These are phyloP conservation scores for Mallateleia sp. DNA, from an alignment of 2,888 invertebrate species.

Conservation along the genomic window DNA sequence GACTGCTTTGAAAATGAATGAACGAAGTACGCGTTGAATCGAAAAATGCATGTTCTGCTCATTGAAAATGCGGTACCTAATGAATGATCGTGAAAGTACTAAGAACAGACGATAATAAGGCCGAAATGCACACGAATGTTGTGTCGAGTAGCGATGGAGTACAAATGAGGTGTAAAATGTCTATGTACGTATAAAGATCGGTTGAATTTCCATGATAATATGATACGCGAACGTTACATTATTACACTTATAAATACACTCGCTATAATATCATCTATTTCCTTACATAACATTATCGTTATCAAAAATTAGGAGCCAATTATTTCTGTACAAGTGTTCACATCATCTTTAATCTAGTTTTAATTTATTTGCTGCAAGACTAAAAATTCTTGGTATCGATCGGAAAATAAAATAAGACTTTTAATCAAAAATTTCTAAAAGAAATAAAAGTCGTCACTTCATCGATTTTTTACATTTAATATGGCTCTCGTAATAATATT, in stretches of 20 bases:
- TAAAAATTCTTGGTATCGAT: too few relatives aligned
- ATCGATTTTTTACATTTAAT: too few relatives aligned
- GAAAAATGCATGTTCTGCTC: constrained; percentile 70
- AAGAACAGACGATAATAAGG: constrained; percentile 64
- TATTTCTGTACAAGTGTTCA: too few relatives aligned
- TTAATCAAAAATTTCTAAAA: too few relatives aligned
- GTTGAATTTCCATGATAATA: constrained; percentile 82
- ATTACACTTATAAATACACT: constrained; percentile 88
- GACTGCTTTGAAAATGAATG: constrained; percentile 36
- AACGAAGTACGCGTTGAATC: constrained; percentile 40
- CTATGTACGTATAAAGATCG: constrained; percentile 82
- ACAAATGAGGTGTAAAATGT: constrained; percentile 78
- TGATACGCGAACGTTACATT: constrained; percentile 86
- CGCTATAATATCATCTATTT: constrained; percentile 88
- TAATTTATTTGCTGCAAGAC: too few relatives aligned
- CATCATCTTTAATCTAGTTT: too few relatives aligned
- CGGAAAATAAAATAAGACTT: too few relatives aligned
- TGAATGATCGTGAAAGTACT: constrained; percentile 59
- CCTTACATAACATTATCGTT: constrained; percentile 87
- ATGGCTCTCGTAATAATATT: too few relatives aligned
- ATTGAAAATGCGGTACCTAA: constrained; percentile 67
- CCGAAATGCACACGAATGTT: constrained; percentile 67
- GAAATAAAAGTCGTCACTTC: too few relatives aligned
- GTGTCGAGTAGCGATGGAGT: constrained; percentile 58
- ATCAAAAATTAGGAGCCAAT: constrained; percentile 89